Evolutionary conservation across 2,113 vertebrate species (phyloP), one percentile per base, ranked within the genome.

Genomic region (Trogon surrucura): DNA sequence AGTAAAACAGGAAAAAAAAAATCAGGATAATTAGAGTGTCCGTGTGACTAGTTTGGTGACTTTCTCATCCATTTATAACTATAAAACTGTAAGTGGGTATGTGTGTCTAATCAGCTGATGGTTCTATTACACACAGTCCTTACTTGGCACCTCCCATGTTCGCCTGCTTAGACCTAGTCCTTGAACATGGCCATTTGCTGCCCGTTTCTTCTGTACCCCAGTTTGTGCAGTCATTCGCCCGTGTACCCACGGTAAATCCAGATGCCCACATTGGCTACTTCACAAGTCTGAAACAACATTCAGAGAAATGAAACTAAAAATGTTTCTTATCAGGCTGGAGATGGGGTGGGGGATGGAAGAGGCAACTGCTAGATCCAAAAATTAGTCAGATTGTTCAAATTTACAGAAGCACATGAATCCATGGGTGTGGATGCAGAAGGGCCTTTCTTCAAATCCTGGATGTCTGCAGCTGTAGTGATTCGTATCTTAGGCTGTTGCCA

Each of bases 221-320:
- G 27, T 27, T 67, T 44, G 53, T 29, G 82, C 32, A 60, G 56
- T 19, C n/a, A 20, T n/a, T 75, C 10, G 47, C 20, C 19, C 67
- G 18, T 3, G 9, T 41, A 3, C 30, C 67, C 27, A 3, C 25
- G n/a, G 30, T 88, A 36, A 77, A 77, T 47, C 17, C 48, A 80
- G 66, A 30, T n/a, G 16, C 34, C 69, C 62, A 69, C 36, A 80
- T 0, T 21, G 44, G 44, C 48, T 72, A 13, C 50, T 85, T 58
- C 34, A 57, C 5, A 60, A 81, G 54, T 36, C 38, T 67, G 77
- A 91, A 87, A 81, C 30, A 89, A 75, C 5, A 13, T 36, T 77
- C 81, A 88, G 71, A 93, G 81, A 96, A 96, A 94, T n/a, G 23
- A 91, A 96, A 95, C 93, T 80, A 27, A 54, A 48, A 18, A 64